These are phyloP conservation scores for Megalops atlanticus DNA, from an alignment of 2,113 vertebrate genomes.

Conservation along the genomic window DNA sequence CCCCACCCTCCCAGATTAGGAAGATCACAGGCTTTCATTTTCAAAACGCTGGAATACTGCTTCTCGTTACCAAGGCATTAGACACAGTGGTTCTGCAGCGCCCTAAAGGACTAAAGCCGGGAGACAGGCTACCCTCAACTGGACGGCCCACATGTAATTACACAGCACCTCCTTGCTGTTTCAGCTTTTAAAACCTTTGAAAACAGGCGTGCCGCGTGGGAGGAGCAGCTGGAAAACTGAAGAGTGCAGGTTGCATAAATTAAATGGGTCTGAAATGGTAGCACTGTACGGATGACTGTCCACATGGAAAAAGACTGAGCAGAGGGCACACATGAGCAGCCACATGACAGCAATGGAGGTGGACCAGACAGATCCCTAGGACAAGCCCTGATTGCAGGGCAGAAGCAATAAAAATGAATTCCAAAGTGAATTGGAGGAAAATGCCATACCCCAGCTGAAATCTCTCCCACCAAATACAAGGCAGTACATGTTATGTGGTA, in stretches of 20 bases:
- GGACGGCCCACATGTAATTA: neutral
- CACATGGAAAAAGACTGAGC: too few relatives aligned
- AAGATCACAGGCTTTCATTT: conserved; percentile 3
- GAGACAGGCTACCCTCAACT: neutral
- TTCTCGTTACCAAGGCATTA: conserved; percentile 6
- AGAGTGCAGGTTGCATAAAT: neutral
- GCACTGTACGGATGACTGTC: too few relatives aligned
- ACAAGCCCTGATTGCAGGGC: too few relatives aligned
- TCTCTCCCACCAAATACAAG: too few relatives aligned
- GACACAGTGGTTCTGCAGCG: neutral
- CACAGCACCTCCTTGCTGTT: neutral
- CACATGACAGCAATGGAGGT: too few relatives aligned
- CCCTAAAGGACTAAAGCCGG: neutral
- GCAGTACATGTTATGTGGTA: too few relatives aligned
- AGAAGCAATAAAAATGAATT: too few relatives aligned
- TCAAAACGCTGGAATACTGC: neutral
- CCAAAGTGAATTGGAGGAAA: too few relatives aligned
- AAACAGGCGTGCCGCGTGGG: neutral
- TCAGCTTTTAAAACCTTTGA: neutral
- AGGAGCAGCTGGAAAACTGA: neutral
- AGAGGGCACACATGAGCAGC: too few relatives aligned
- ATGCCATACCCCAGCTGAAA: too few relatives aligned
- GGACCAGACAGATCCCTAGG: too few relatives aligned
- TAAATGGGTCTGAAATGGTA: too few relatives aligned
- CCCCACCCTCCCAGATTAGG: neutral